Base-by-base conservation (phyloP, 2,797 vertebrate species). In the Melanotaenia maccullochi region DNA sequence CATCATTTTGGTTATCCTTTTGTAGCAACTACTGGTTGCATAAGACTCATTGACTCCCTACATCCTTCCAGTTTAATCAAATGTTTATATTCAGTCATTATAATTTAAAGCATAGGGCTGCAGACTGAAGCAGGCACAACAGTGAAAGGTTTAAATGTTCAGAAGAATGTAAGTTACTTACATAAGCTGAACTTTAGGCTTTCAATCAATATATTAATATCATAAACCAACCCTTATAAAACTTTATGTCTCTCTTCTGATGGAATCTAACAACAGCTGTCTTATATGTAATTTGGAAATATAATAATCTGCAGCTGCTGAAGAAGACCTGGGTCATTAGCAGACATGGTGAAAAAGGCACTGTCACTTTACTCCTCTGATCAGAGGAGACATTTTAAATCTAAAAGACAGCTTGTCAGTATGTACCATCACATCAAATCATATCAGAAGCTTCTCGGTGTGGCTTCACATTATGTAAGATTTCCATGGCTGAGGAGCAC, bases 351-450 rank as follows among this genome's bases (percentile, higher is more conserved):
- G 14, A 75, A 60, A 76, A 63, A 77, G 47, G 25, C 56, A 16
- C 71, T 74, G 54, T 28, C 55, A 78, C 68, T 56, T 30, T 68
- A 42, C 56, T 55, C 51, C 59, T 71, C 62, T 68, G 59, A 80
- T 82, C 75, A 67, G 5, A 71, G n/a, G 20, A 24, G 25, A 73
- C 76, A 60, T 0, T 18, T 38, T 35, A 56, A 84, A 85, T 88
- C 69, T 57, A 51, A 75, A 79, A 60, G 85, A 84, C 87, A 89
- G 76, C 82, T 65, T 73, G 64, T 87, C 60, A 68, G 57, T 60
- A 69, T 60, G 65, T 71, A 69, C 70, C 67, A 71, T 89, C 87
- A 80, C 66, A 78, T 85, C 75, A 30, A 57, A 85, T 90, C 69
- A 73, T 0, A 57, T 9, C 24, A 68, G 55, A 72, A 59, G 83